Conservation (phyloP, 2,113 vertebrate genomes). For the Clarias batrachus region DNA sequence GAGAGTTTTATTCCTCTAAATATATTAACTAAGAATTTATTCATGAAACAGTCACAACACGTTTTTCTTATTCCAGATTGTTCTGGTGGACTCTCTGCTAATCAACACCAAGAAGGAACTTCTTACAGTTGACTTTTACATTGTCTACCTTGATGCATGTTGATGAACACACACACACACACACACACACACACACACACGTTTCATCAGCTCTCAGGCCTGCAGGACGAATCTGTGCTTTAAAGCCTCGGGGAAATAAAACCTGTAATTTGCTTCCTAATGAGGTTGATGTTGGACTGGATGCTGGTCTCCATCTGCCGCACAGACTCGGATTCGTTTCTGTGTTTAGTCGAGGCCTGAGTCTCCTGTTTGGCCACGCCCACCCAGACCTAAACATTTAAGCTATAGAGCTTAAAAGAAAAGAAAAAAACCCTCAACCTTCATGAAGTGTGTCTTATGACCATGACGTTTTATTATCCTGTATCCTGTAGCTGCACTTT, state of each 20-base stretch:
- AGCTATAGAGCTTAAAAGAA: not conserved
- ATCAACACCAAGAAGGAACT: not conserved
- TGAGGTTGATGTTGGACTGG: conserved; percentile 16
- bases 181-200: conserved; percentile 12
- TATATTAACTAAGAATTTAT: not conserved
- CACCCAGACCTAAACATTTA: not conserved
- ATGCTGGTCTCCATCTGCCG: not conserved
- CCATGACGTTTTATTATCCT: not conserved
- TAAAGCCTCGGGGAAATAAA: not conserved
- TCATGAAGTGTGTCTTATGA: not conserved
- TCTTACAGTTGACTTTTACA: not conserved
- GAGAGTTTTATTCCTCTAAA: not conserved
- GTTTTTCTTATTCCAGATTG: not conserved
- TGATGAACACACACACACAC: not conserved
- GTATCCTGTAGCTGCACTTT: not conserved
- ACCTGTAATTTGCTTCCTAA: not conserved
- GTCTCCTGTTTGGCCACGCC: not conserved
- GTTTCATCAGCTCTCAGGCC: not conserved
- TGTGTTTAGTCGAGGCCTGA: not conserved
- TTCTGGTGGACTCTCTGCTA: not conserved
- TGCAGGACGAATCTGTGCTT: not conserved
- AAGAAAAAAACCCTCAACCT: not conserved
- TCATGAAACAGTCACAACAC: not conserved
- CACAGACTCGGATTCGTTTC: not conserved
- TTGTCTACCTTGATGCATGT: not conserved